These are phyloP conservation scores for Macroramphosus scolopax DNA, from an alignment of 2,797 vertebrate species.

Conservation along the genomic window DNA sequence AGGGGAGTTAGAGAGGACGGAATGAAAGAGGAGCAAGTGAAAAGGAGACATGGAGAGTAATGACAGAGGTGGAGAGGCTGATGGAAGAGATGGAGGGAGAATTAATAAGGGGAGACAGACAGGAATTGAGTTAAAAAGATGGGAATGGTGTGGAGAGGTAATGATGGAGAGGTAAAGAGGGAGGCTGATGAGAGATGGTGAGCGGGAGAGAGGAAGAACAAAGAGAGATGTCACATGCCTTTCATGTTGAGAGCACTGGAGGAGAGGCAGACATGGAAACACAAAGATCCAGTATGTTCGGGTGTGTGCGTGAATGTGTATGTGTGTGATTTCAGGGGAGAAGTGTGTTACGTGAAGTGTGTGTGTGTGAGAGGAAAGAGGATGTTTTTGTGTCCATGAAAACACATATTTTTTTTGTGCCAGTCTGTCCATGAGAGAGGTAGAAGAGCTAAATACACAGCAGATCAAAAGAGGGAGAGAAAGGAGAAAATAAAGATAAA, in stretches of 20 bases:
- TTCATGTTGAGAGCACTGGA: conserved; percentile 50
- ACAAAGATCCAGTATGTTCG: conserved; percentile 52
- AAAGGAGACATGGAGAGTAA: conserved; percentile 31
- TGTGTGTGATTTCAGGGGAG: conserved; percentile 14
- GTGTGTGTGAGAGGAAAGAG: neutral
- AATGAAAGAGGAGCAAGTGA: conserved; percentile 22
- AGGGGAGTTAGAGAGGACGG: conserved; percentile 20
- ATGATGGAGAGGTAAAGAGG: conserved; percentile 58
- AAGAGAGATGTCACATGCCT: conserved; percentile 59
- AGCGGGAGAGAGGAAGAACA: conserved; percentile 34
- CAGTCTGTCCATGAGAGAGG: conserved; percentile 20
- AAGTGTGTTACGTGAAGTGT: too few species aligned
- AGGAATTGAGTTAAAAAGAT: conserved; percentile 50
- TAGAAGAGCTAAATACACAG: conserved; percentile 18
- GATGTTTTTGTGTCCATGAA: conserved; percentile 8
- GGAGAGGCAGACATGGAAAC: conserved; percentile 56
- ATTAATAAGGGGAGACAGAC: conserved; percentile 51
- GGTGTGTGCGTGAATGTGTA: conserved; percentile 25
- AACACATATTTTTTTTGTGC: neutral
- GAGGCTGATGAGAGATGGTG: conserved; percentile 51
- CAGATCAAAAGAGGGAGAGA: conserved; percentile 1
- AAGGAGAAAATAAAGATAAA: conserved; percentile 25
- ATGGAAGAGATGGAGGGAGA: conserved; percentile 38
- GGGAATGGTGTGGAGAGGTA: conserved; percentile 38
- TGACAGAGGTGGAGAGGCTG: conserved; percentile 47